Conservation (phyloP, 2,113 vertebrate species). For the Promerops cafer region DNA sequence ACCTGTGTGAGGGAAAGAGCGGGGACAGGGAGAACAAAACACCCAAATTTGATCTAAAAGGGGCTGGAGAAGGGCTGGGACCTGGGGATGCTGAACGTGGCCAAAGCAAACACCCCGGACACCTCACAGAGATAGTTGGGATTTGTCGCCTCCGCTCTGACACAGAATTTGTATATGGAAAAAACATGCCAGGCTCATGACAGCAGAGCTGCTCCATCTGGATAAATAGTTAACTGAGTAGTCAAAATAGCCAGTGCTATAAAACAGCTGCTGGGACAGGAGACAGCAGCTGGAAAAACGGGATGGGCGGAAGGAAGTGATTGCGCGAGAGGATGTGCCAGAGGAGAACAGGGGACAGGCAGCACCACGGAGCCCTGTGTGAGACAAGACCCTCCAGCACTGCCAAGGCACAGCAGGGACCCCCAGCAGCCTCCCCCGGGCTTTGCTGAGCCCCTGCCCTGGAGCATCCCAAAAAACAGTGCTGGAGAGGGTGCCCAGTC, state of each 20-base stretch:
- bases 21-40: accelerated
- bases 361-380: accelerated
- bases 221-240: constrained; percentile 48
- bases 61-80: not conserved
- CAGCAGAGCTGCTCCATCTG: constrained; percentile 6
- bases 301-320: not conserved
- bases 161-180: constrained; percentile 54
- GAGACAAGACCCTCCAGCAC: not conserved
- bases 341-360: not conserved
- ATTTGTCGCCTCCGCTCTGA: not conserved
- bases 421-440: not conserved
- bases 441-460: not conserved
- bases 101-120: not conserved
- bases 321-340: not conserved
- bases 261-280: constrained; percentile 27
- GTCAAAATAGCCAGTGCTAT: constrained; percentile 35
- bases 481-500: accelerated
- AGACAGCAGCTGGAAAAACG: not conserved
- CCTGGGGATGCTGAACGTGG: accelerated
- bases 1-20: not conserved
- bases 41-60: accelerated
- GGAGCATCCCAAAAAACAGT: not conserved
- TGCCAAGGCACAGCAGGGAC: not conserved
- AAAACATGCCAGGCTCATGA: not conserved
- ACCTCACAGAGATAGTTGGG: not conserved